These are phyloP conservation scores for Rhynchotus rufescens DNA, from an alignment of 2,797 vertebrate genomes.

Conservation along the genomic window DNA sequence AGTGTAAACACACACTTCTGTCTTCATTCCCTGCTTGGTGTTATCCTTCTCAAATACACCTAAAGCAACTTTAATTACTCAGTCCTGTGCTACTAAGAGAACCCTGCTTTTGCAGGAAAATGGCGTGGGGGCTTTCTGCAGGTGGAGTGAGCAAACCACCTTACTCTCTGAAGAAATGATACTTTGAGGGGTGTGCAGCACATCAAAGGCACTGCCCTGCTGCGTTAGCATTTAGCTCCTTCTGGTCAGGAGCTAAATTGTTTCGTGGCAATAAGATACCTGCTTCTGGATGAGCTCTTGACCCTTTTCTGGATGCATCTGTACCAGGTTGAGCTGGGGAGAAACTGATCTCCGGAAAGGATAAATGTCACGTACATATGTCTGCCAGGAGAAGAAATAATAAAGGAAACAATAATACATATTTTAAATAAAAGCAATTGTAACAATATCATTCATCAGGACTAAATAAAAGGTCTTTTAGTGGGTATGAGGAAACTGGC, in stretches of 20 bases:
- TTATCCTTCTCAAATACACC: not conserved
- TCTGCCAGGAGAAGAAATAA: constrained; percentile 79
- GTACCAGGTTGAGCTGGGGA: constrained; percentile 96
- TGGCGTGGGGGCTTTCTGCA: not conserved
- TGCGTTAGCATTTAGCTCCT: not conserved
- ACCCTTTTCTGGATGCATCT: constrained; percentile 98
- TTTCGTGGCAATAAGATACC: constrained; percentile 73
- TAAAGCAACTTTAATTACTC: not conserved
- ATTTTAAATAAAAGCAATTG: not conserved
- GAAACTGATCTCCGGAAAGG: constrained; percentile 97
- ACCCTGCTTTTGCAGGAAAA: not conserved
- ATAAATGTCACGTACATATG: constrained; percentile 97
- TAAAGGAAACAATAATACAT: not conserved
- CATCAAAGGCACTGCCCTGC: not conserved
- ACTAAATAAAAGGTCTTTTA: not conserved
- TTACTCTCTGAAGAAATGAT: not conserved
- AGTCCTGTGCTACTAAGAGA: not conserved
- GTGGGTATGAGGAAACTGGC: not conserved
- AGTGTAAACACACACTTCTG: not conserved
- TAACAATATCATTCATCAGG: not conserved
- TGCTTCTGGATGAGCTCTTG: constrained; percentile 99
- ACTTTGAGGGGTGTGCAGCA: not conserved
- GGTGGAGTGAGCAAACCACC: not conserved
- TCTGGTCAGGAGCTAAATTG: not conserved
- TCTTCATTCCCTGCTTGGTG: not conserved